Evolutionary conservation across 2,113 vertebrate genomes (phyloP), one percentile per base, ranked within the genome.

Genomic region (Puntigrus tetrazona): DNA sequence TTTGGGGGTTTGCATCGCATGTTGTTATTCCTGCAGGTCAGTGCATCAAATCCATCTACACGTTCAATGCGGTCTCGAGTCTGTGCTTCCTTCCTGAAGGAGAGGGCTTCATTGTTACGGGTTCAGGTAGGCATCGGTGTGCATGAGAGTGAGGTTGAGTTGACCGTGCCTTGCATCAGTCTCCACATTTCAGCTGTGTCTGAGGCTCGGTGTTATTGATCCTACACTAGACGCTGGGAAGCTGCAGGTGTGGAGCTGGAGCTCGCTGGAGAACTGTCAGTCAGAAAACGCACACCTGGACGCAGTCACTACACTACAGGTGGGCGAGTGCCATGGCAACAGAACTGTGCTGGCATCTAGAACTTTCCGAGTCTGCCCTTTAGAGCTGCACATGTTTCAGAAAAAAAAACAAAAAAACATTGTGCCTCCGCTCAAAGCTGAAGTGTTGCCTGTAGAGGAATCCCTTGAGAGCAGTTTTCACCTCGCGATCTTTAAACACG

Each of bases 241-340:
- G 88, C 92, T 96, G 88, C 95, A 95, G 78, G 93, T 91, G 83
- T 96, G 95, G 95, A 92, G 91, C 92, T 95, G 94, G 93, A 86
- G 88, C 82, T 91, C 92, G 79, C 92, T 93, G 80, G 90, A 94
- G 20, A 94, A 92, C 92, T 91, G 93, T 90, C 94, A 94, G 84
- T 95, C 95, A 84, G 79, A 94, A 89, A 94, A 93, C 76, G 92
- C 92, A 65, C 94, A 96, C 87, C 89, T 91, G 86, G 94, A 95
- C 85, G 89, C 92, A 7, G 92, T 95, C 84, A 94, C 93, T 74
- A 91, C 93, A 79, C 87, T 95, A 86, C 93, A 95, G 93, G 94
- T 95, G 86, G 85, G 92, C 84, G 88, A 82, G 85, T 83, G 43
- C 78, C 78, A 88, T 86, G 83, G 70, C 83, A 87, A 85, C 86